These are phyloP conservation scores for Argya squamiceps DNA, from an alignment of 2,797 vertebrate species.

Conservation along the genomic window DNA sequence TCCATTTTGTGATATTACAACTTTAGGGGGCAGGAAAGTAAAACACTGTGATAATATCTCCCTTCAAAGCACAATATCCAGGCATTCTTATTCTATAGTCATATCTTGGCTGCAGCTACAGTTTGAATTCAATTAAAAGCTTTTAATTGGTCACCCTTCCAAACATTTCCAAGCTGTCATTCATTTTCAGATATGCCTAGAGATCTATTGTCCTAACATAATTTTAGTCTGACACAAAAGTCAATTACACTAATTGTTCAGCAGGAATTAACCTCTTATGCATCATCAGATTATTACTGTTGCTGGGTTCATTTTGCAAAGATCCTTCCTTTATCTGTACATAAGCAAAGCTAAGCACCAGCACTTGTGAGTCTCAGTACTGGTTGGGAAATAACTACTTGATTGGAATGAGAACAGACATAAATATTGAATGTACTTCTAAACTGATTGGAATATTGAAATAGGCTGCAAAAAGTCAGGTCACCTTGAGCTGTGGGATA, in stretches of 20 bases:
- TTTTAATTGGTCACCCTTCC: constrained; percentile 37
- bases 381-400: neutral
- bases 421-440: constrained; percentile 12
- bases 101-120: neutral
- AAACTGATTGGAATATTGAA: neutral
- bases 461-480: neutral
- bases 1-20: neutral
- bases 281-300: neutral
- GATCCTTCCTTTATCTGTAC: neutral
- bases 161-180: neutral
- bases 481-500: neutral
- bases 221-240: constrained; percentile 13
- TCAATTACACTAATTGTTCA: neutral
- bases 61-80: neutral
- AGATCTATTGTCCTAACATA: neutral
- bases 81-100: neutral
- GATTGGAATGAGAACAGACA: neutral
- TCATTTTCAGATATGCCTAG: neutral
- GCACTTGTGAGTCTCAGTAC: neutral
- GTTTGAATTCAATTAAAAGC: constrained; percentile 46
- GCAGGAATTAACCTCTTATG: neutral
- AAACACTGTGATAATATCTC: neutral
- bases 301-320: neutral
- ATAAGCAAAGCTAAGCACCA: neutral
- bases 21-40: neutral